A percentile compares a stretch with the other conserved stretches of the same genome.
Conservation (phyloP, 2,113 vertebrate genomes). For the Dicentrarchus labrax region DNA sequence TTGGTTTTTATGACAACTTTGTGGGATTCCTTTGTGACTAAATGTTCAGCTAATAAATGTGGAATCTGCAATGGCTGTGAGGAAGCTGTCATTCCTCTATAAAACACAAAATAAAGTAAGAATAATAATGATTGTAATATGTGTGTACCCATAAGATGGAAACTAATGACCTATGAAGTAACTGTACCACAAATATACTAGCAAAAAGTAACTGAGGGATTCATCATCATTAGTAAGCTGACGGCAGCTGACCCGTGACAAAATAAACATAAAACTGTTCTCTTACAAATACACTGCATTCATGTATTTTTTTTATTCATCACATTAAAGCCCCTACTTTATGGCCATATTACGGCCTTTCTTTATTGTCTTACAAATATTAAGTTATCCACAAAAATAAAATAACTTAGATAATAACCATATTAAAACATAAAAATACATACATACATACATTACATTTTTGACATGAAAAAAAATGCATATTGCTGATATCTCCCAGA, state of each 20-base stretch:
- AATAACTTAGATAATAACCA: conserved; percentile 88
- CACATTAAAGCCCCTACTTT: conserved; percentile 70
- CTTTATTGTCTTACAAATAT: conserved; percentile 87
- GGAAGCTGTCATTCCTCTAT: not conserved
- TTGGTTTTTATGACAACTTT: not conserved
- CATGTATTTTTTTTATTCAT: conserved; percentile 70
- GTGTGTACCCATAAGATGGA: not conserved
- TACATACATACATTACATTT: conserved; percentile 80
- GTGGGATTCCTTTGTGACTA: not conserved
- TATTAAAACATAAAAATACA: conserved; percentile 85
- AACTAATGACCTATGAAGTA: not conserved
- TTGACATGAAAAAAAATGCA: conserved; percentile 77
- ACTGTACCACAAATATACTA: not conserved
- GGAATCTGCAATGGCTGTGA: not conserved
- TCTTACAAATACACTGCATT: conserved; percentile 46
- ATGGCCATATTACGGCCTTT: conserved; percentile 71
- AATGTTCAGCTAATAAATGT: not conserved
- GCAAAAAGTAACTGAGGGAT: not conserved
- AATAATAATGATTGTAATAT: not conserved
- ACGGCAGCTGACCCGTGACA: not conserved
- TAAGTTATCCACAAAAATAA: conserved; percentile 89
- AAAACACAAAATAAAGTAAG: not conserved
- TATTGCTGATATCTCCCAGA: conserved; percentile 78
- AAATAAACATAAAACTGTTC: conserved; percentile 36
- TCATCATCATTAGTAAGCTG: conserved; percentile 15